Conservation (phyloP, 1,140 invertebrate genomes). For the Musca vetustissima region DNA sequence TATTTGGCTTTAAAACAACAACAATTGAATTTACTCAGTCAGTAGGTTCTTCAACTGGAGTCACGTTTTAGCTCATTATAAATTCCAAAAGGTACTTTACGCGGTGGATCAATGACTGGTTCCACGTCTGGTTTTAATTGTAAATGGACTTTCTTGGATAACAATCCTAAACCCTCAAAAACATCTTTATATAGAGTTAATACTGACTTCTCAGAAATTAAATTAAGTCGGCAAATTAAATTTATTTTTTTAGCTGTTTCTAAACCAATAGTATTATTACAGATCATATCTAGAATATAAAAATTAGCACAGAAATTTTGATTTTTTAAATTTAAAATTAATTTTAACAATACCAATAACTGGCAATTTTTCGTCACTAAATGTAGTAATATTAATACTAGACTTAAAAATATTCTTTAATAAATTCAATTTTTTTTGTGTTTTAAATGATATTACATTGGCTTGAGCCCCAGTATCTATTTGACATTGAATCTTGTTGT, state of each 20-base stretch:
- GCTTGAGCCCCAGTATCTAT: constrained; percentile 23
- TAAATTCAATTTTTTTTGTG: constrained; percentile 17
- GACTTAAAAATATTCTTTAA: background rate
- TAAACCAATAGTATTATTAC: constrained; percentile 26
- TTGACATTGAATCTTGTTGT: constrained; percentile 29
- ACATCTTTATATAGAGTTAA: constrained; percentile 22
- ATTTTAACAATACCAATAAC: constrained; percentile 23
- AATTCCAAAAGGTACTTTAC: constrained; percentile 49
- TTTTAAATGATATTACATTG: constrained; percentile 16
- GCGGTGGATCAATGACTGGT: constrained; percentile 39
- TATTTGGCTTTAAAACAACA: constrained; percentile 40
- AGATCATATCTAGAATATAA: constrained; percentile 23
- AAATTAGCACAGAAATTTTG: constrained; percentile 19
- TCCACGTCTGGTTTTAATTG: constrained; percentile 31
- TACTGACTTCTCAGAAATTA: background rate
- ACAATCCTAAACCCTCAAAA: constrained; percentile 24
- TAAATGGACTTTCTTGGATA: constrained; percentile 30
- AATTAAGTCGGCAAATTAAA: constrained; percentile 18
- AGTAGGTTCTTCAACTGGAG: constrained; percentile 44
- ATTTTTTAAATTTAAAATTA: constrained; percentile 19
- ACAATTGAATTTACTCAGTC: constrained; percentile 38
- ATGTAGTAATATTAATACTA: constrained; percentile 26
- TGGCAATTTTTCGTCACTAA: constrained; percentile 26
- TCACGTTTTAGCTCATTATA: constrained; percentile 41
- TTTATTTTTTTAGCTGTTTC: background rate